Evolutionary conservation across 2,888 invertebrate species (phyloP).

Genomic region (Polietes domitor): DNA sequence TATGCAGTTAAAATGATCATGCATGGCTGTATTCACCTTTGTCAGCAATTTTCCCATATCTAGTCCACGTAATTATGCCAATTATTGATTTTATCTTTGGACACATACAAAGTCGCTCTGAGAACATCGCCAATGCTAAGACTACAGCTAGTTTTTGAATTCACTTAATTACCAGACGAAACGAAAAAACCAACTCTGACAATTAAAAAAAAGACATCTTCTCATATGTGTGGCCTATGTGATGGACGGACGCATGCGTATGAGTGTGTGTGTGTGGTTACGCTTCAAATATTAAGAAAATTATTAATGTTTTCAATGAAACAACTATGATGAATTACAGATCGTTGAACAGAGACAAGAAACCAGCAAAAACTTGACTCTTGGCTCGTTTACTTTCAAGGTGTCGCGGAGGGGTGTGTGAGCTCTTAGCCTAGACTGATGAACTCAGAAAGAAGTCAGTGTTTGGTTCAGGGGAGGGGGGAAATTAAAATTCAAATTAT

Average conservation of each 20-base stretch:
- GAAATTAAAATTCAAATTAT: constrained; percentile 58
- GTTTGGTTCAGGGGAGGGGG: not conserved
- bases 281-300: constrained; percentile 66
- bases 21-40: no score
- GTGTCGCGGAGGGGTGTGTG: constrained; percentile 54
- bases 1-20: no score
- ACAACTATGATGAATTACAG: constrained; percentile 62
- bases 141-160: constrained; percentile 45
- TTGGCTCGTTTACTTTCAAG: constrained; percentile 16
- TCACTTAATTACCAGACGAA: constrained; percentile 62
- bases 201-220: constrained; percentile 8
- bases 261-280: constrained; percentile 54
- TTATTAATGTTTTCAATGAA: constrained; percentile 53
- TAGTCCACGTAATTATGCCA: constrained; percentile 54
- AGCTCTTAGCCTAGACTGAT: not conserved
- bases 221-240: not conserved
- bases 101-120: constrained; percentile 38
- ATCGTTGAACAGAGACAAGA: constrained; percentile 35
- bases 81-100: constrained; percentile 59
- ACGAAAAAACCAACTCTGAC: constrained; percentile 31
- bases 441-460: constrained; percentile 8
- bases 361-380: not conserved
- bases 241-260: not conserved
- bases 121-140: constrained; percentile 32
- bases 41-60: constrained; percentile 18